phyloP scores from a whole-genome alignment of 2,888 invertebrate genomes.

The Nomada flava region DNA sequence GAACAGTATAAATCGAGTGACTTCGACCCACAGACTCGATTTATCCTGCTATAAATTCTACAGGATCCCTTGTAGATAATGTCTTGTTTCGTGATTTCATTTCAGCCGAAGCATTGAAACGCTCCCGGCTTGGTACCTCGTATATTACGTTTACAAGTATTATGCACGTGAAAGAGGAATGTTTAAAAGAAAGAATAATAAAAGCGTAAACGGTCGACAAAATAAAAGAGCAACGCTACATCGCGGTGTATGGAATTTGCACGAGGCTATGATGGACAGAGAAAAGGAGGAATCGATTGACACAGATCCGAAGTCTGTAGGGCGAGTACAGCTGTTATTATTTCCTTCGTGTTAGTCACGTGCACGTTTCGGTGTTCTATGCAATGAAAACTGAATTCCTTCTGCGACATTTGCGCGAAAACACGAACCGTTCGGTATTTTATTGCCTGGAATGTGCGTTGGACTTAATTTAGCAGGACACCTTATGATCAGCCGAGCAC shows the following conservation, averaged over 20 bases:
- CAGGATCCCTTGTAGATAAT: not conserved
- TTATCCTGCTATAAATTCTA: constrained; percentile 13
- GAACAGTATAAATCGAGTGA: constrained; percentile 23
- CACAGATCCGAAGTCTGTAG: constrained; percentile 52
- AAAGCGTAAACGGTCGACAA: constrained; percentile 14
- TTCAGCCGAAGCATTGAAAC: not conserved
- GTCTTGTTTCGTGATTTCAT: constrained; percentile 11
- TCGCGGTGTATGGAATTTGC: constrained; percentile 28
- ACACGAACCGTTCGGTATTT: constrained; percentile 27
- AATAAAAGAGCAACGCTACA: constrained; percentile 11
- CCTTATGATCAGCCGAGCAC: not conserved
- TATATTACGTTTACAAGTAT: not conserved
- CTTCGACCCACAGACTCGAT: constrained; percentile 27
- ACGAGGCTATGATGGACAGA: constrained; percentile 25
- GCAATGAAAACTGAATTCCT: constrained; percentile 31
- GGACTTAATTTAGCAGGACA: constrained; percentile 23
- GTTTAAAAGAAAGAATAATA: not conserved
- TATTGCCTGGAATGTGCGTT: constrained; percentile 11
- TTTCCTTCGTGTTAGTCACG: constrained; percentile 38
- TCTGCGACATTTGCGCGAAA: constrained; percentile 24
- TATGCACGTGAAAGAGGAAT: not conserved
- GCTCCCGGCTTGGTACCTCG: not conserved
- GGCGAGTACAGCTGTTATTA: constrained; percentile 44
- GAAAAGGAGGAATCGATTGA: constrained; percentile 52
- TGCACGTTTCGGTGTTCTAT: constrained; percentile 24